Conservation (phyloP, 2,113 vertebrate species). For the Cheirogaleus medius region DNA sequence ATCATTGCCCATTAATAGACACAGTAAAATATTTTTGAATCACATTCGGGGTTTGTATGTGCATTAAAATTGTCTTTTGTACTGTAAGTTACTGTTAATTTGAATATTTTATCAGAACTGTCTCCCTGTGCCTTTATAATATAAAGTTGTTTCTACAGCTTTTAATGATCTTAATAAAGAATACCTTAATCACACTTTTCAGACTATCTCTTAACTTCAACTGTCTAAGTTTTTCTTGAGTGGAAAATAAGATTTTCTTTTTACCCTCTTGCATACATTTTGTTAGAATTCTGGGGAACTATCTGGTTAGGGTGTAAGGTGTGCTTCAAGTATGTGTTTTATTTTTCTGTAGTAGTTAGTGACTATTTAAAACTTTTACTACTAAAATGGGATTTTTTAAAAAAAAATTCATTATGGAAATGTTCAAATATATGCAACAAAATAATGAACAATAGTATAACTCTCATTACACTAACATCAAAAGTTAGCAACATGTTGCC, state of each 20-base stretch:
- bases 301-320: neutral
- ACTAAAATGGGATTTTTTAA: neutral
- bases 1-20: constrained; percentile 86
- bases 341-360: constrained; percentile 30
- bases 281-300: neutral
- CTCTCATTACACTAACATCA: neutral
- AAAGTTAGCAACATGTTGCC: neutral
- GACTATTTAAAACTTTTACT: neutral
- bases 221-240: neutral
- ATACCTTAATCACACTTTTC: constrained; percentile 83
- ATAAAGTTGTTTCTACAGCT: constrained; percentile 98
- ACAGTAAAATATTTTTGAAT: constrained; percentile 89
- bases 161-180: constrained; percentile 98
- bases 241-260: neutral
- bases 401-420: neutral
- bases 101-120: constrained; percentile 95
- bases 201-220: constrained; percentile 54
- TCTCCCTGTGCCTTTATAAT: constrained; percentile 99
- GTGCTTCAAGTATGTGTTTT: neutral
- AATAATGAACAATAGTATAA: neutral
- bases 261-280: neutral
- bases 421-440: constrained; percentile 1
- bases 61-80: constrained; percentile 96
- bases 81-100: constrained; percentile 94
- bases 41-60: constrained; percentile 92